Evolutionary conservation across 2,113 vertebrate species (phyloP).

Genomic region (Hoplias malabaricus): DNA sequence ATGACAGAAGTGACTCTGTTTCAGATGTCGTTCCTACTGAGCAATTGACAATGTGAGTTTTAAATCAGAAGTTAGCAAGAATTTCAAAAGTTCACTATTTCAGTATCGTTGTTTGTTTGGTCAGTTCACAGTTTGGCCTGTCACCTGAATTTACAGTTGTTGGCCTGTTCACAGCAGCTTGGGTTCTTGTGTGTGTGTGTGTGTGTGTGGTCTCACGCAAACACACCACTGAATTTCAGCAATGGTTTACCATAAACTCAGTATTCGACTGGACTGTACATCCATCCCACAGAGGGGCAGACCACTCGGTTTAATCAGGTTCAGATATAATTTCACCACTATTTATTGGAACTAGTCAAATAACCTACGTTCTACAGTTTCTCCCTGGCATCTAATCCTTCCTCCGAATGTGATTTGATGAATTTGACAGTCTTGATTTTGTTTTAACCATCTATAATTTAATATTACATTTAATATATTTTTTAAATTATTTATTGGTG

Average conservation of each 20-base stretch:
- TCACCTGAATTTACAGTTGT: neutral
- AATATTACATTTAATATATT: too few relatives aligned
- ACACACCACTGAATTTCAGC: neutral
- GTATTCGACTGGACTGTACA: neutral
- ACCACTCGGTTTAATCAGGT: neutral
- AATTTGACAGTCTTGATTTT: too few relatives aligned
- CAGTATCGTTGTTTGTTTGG: neutral
- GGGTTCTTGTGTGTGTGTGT: too few relatives aligned
- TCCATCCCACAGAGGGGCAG: too few relatives aligned
- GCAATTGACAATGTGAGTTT: neutral
- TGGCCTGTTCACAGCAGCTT: neutral
- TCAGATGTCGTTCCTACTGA: neutral
- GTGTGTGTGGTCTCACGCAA: constrained; percentile 5
- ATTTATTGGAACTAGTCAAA: neutral
- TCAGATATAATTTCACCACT: neutral
- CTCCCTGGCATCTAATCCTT: too few relatives aligned
- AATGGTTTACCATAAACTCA: neutral
- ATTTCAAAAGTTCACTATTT: neutral
- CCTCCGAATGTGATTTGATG: too few relatives aligned
- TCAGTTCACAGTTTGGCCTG: neutral
- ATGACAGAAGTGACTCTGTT: neutral
- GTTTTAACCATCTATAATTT: too few relatives aligned
- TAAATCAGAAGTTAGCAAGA: neutral
- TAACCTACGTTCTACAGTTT: too few relatives aligned
- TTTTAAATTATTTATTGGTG: too few relatives aligned